Percentiles rank a stretch among this genome's conserved stretches.
Evolutionary conservation across 2,113 vertebrate genomes (phyloP).

Genomic region (Daboia siamensis): DNA sequence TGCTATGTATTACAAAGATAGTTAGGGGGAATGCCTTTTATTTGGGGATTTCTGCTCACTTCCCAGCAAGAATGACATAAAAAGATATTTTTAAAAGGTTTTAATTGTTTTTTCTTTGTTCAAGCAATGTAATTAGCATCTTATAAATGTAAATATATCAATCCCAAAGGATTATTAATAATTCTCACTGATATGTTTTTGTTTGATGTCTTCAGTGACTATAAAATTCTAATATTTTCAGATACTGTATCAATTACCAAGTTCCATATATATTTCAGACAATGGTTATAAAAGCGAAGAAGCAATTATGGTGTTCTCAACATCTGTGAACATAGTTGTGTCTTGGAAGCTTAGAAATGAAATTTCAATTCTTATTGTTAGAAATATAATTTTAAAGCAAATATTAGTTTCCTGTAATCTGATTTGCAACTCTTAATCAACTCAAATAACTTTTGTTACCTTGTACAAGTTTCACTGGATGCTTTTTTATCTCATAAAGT

Average conservation of each 20-base stretch:
- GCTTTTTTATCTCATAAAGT: slow-evolving; percentile 14
- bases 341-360: not conserved
- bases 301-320: not conserved
- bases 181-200: not conserved
- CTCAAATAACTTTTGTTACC: not conserved
- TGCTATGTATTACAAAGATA: not conserved
- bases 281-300: not conserved
- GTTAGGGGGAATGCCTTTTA: not conserved
- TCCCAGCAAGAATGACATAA: not conserved
- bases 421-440: not conserved
- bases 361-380: not conserved
- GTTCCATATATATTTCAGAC: not conserved
- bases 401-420: not conserved
- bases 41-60: not conserved
- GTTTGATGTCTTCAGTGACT: not conserved
- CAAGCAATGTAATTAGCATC: not conserved
- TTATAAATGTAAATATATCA: not conserved
- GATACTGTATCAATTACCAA: not conserved
- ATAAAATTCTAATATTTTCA: not conserved
- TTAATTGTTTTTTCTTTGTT: not conserved
- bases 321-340: not conserved
- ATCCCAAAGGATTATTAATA: not conserved
- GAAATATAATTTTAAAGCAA: not conserved
- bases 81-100: not conserved
- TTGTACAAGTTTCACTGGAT: not conserved